Base-by-base conservation (phyloP, 2,888 invertebrate species). In the Griposia aprilina region DNA sequence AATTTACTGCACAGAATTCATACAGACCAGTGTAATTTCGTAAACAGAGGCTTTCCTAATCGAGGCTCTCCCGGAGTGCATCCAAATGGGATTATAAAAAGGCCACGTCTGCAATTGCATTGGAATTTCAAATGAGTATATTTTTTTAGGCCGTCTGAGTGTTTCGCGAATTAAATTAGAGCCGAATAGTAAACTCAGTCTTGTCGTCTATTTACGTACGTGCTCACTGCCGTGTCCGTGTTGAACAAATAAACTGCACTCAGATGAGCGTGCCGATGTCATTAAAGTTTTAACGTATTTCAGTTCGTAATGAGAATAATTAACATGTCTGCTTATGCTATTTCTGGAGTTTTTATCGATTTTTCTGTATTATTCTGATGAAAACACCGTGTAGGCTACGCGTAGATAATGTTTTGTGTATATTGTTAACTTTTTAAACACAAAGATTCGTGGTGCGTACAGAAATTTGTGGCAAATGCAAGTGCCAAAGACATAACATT, bases 101-200 rank as follows among this genome's bases (percentile, higher is more conserved):
- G 93, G 94, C 94, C 94, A 93, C 92, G 93, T 93, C 90, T 91
- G 92, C 90, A 91, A 92, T 91, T 94, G 94, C 95, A 95, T 95
- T 93, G 92, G 95, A 95, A 95, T 94, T 96, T 95, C 93, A 96
- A 95, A 96, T 96, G 95, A 95, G 94, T 93, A 90, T 93, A 94
- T 94, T 96, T 96, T 86, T 95, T 96, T 95, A 94, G 94, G 93
- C 93, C 86, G 94, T 94, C 94, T 93, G 94, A 94, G 93, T 93
- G 94, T 93, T 92, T 91, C 89, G 91, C 90, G 92, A 94, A 96
- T 96, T 95, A 93, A 95, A 95, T 96, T 95, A 95, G 91, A 91
- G 86, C 90, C 89, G 89, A 91, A 92, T 92, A 91, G 93, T 90
- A 91, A 93, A 91, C 90, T 90, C 89, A 78, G 91, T 90, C 91